These are phyloP conservation scores for Bradypus variegatus DNA, from an alignment of 2,797 vertebrate species.

Conservation along the genomic window DNA sequence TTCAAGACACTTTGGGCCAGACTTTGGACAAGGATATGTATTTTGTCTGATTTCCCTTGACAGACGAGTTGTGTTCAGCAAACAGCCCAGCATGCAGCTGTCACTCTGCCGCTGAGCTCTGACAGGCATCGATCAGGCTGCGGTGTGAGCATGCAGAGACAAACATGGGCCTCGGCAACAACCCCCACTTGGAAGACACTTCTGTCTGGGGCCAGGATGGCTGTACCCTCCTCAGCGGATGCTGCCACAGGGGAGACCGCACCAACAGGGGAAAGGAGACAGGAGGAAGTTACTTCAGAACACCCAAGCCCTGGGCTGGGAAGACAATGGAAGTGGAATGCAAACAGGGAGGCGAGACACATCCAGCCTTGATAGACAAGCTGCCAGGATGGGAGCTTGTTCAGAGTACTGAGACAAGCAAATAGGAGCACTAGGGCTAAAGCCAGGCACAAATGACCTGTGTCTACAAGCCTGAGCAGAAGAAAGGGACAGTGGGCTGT, in stretches of 20 bases:
- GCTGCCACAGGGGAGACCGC: background rate
- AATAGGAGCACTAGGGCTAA: background rate
- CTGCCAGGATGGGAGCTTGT: background rate
- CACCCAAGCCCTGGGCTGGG: background rate
- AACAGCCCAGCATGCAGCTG: slow-evolving; percentile 53
- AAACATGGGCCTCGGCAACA: slow-evolving; percentile 29
- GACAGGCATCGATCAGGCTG: slow-evolving; percentile 66
- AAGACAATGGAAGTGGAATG: background rate
- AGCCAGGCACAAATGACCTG: background rate
- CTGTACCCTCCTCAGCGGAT: background rate
- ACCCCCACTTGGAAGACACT: background rate
- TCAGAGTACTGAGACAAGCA: background rate
- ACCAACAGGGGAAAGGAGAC: background rate
- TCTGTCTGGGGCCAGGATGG: slow-evolving; percentile 2
- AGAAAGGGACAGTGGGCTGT: background rate
- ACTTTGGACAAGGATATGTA: slow-evolving; percentile 59
- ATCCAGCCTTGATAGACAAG: slow-evolving; percentile 14
- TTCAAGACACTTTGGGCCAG: slow-evolving; percentile 10
- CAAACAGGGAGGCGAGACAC: background rate
- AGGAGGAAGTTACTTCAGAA: background rate
- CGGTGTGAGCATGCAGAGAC: slow-evolving; percentile 50
- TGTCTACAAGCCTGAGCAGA: background rate
- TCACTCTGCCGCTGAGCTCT: slow-evolving; percentile 53
- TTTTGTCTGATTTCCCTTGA: slow-evolving; percentile 62
- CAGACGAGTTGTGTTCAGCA: slow-evolving; percentile 59